Evolutionary conservation across 2,797 vertebrate genomes (phyloP), one percentile per base, ranked within the genome.

Genomic region (Neosalanx taihuensis): DNA sequence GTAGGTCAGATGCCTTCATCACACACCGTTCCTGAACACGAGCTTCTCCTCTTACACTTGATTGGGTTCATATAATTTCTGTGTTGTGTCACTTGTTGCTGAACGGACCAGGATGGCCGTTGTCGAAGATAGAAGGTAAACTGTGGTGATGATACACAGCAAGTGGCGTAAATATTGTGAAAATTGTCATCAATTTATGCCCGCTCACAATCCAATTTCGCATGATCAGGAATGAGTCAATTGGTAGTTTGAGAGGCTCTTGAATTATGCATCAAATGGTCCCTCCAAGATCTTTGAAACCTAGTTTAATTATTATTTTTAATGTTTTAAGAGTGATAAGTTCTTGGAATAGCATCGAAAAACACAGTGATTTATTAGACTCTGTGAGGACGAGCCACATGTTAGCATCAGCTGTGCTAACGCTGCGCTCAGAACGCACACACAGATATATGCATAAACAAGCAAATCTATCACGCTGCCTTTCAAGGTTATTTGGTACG

Each of bases 401-500:
- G 23, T 30, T 46, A 67, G 23, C 7, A 9, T 51, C 13, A 13
- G 33, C 64, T 56, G 15, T 17, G 12, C 18, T 65, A 26, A 26
- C 23, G 23, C 23, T 26, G 23, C 12, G 12, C 23, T 7, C 6
- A 65, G 12, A 20, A 13, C 20, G 6, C 26, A 29, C 46, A 18
- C 46, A 67, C 23, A 51, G 41, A 56, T 6, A 56, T n/a, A n/a
- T n/a, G 17, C 18, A n/a, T 46, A 13, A 46, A 46, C 9, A 7
- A 1, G 12, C 37, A 9, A 0, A 6, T 17, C 18, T 56, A 56
- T n/a, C n/a, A 4, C n/a, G 51, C 15, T 17, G 18, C 23, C 46
- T 49, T 20, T 67, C 67, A 69, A 69, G 51, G 51, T 58, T 58
- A 69, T 33, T 13, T 30, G 12, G 30, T 13, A 20, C 31, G 35